Conservation (phyloP, 2,113 vertebrate species). For the Clarias macrocephalus region DNA sequence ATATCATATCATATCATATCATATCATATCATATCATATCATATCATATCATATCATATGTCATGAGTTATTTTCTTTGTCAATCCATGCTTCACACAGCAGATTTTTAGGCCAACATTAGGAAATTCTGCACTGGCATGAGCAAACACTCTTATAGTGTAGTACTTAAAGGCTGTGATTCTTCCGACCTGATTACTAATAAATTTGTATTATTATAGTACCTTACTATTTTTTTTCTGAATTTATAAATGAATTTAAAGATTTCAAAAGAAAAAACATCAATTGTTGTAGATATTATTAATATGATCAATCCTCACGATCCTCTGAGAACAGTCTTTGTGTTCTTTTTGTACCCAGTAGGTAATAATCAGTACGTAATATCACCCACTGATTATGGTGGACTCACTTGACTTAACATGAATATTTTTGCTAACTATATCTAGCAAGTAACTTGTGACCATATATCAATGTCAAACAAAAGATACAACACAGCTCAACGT, state of each 20-base stretch:
- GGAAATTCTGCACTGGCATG: slow-evolving; percentile 46
- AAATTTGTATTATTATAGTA: not conserved
- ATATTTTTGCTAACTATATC: too few species aligned
- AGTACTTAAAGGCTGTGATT: not conserved
- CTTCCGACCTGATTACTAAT: not conserved
- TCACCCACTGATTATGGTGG: too few species aligned
- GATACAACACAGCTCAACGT: too few species aligned
- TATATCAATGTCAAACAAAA: too few species aligned
- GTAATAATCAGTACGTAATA: not conserved
- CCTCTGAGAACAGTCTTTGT: not conserved
- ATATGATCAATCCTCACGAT: not conserved
- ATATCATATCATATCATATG: not conserved
- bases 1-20: too few species aligned
- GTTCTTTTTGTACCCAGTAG: not conserved
- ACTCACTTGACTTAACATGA: too few species aligned
- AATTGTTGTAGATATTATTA: not conserved
- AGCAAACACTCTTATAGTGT: slow-evolving; percentile 48
- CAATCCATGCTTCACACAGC: slow-evolving; percentile 51
- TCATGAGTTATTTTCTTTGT: slow-evolving; percentile 41
- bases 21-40: not conserved
- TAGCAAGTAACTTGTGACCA: too few species aligned
- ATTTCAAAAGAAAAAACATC: not conserved
- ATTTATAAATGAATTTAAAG: not conserved
- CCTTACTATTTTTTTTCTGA: not conserved
- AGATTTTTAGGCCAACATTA: slow-evolving; percentile 64